Conservation (phyloP, 2,888 invertebrate genomes). For the Melinaea menophilus region DNA sequence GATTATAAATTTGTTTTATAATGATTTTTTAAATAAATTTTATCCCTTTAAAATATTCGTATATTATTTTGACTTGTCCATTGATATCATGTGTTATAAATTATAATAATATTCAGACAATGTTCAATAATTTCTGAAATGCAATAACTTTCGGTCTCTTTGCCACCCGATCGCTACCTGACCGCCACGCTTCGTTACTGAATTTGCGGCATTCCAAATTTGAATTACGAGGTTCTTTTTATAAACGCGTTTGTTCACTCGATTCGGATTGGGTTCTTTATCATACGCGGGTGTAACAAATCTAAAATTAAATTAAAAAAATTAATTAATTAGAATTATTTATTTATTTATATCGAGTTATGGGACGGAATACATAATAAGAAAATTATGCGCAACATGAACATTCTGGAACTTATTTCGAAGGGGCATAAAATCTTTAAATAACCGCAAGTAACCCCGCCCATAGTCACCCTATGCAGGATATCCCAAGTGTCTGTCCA, state of each 20-base stretch:
- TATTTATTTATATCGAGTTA: neutral
- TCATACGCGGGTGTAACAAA: conserved; percentile 5
- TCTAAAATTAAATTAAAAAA: neutral
- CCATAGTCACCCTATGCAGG: conserved; percentile 36
- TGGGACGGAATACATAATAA: neutral
- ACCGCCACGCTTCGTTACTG: conserved; percentile 65
- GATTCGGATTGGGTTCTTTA: conserved; percentile 25
- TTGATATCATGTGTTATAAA: conserved; percentile 1
- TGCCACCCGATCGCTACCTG: conserved; percentile 50
- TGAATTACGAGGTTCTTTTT: conserved; percentile 52
- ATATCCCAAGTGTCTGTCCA: conserved; percentile 39
- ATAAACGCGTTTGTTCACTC: conserved; percentile 22
- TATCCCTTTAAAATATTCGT: conserved; percentile 1
- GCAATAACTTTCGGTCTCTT: conserved; percentile 36
- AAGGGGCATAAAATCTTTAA: conserved; percentile 28
- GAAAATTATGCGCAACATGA: conserved; percentile 15
- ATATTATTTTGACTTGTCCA: no score
- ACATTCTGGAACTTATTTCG: conserved; percentile 19
- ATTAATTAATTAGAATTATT: neutral
- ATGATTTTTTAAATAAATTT: no score
- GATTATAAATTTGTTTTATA: no score
- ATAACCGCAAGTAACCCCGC: conserved; percentile 22
- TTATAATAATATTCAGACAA: conserved; percentile 6
- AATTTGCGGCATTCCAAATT: conserved; percentile 67
- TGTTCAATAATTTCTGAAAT: conserved; percentile 13